A percentile compares a stretch with the other conserved stretches of the same genome.
Evolutionary conservation across 37 sponge, comb jelly and placozoan genomes (phyloP).

Genomic region (Dysidea cf. avara): DNA sequence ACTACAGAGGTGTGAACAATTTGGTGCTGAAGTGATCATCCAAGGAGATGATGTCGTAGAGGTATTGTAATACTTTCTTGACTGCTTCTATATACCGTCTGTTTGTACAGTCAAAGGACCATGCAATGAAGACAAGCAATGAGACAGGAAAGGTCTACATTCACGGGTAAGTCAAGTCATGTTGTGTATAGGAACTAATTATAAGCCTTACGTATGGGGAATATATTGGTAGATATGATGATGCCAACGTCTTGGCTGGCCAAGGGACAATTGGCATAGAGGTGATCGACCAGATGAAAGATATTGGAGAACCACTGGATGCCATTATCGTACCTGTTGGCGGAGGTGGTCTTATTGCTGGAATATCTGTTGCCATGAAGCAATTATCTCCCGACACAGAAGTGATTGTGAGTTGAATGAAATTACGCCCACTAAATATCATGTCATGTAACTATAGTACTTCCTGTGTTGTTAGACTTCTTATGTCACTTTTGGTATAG

Average conservation of each 20-base stretch:
- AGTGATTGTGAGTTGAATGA: constrained; percentile 66
- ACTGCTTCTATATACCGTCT: background rate
- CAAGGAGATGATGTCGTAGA: constrained; percentile 72
- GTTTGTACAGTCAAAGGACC: constrained; percentile 44
- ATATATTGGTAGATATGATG: constrained; percentile 82
- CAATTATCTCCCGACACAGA: constrained; percentile 58
- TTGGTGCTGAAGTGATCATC: constrained; percentile 58
- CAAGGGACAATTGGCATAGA: constrained; percentile 86
- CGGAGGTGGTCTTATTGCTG: constrained; percentile 88
- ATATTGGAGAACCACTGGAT: constrained; percentile 34
- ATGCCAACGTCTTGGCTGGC: constrained; percentile 77
- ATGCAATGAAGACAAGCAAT: constrained; percentile 45
- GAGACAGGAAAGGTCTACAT: constrained; percentile 61
- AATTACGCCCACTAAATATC: background rate
- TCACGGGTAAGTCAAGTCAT: constrained; percentile 75
- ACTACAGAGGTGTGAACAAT: constrained; percentile 39
- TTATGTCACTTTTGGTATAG: too few relatives aligned
- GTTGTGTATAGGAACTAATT: background rate
- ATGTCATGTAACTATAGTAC: too few relatives aligned
- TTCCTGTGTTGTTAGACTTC: too few relatives aligned
- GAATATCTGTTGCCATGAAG: constrained; percentile 77
- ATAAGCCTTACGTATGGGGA: too few relatives aligned
- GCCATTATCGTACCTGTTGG: constrained; percentile 90
- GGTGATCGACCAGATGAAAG: constrained; percentile 73
- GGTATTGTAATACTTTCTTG: constrained; percentile 14